These are phyloP conservation scores for western clawed frog (Xenopus tropicalis) DNA, from an alignment of 2,113 vertebrate genomes.

Conservation along the genomic window DNA sequence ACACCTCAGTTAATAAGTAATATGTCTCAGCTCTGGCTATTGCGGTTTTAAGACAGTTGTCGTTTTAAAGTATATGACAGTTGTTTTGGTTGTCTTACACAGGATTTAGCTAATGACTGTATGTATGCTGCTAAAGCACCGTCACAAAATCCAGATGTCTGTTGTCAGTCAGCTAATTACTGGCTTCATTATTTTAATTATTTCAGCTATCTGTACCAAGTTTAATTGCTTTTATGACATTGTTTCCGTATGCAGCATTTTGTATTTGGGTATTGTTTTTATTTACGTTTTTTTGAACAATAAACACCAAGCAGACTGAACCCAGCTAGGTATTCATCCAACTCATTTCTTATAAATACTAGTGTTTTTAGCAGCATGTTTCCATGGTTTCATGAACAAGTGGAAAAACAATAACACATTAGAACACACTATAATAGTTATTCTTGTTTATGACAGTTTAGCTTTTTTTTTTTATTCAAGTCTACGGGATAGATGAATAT, in stretches of 20 bases:
- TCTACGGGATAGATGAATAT: no score
- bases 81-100: constrained; percentile 7
- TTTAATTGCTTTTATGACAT: constrained; percentile 4
- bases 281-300: no score
- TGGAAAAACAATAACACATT: neutral
- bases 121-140: constrained; percentile 6
- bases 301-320: neutral
- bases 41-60: no score
- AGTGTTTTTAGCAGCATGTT: neutral
- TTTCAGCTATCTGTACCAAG: constrained; percentile 8
- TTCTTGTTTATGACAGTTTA: no score
- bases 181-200: constrained; percentile 32
- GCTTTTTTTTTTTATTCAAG: no score
- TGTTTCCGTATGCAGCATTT: neutral
- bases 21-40: no score
- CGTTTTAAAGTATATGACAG: neutral
- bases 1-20: no score
- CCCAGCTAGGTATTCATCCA: neutral
- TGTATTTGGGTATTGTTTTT: neutral
- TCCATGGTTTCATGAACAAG: neutral
- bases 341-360: no score
- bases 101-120: neutral
- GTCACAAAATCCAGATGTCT: constrained; percentile 12
- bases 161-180: constrained; percentile 31
- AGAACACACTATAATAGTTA: no score